Base-by-base conservation (phyloP, 2,797 vertebrate species). In the Manis javanica region DNA sequence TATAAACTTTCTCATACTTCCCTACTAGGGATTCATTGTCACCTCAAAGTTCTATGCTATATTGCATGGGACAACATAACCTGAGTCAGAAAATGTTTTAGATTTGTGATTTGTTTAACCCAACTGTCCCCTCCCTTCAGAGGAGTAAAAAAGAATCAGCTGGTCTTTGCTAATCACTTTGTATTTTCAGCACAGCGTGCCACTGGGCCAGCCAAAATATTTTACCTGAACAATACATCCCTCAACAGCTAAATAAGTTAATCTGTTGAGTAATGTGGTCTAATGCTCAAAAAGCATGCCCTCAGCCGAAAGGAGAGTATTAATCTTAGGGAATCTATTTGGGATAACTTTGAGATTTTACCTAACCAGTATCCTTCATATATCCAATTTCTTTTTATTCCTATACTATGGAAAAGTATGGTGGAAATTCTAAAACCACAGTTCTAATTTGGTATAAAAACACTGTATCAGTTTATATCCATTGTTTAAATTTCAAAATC, bases 261-360 rank as follows among this genome's bases (percentile, higher is more conserved):
- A 77, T 89, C 31, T 84, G 34, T 68, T 97, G 74, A 84, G 39
- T 59, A 95, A 84, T 59, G 61, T 16, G 4, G 12, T 63, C 55
- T 96, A 95, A 75, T 11, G 53, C 82, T 78, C 81, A 96, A 94
- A 95, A 24, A 96, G 31, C 46, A 59, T 71, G 24, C 3, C 59
- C 31, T 94, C 26, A 85, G 24, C 7, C 81, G 51, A 57, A 94
- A 77, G 26, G 14, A 78, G 57, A 93, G 83, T 59, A 53, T 3
- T 94, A 89, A 81, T 39, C 23, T 81, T 91, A 89, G 71, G 26
- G 18, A 34, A 63, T 51, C 31, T 59, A 23, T 37, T 78, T 87
- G 21, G 16, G 19, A 78, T 79, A 85, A 77, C 42, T 64, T 19
- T 64, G 18, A 2, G 57, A 4, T 66, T 89, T 49, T 78, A 61